These are phyloP conservation scores for Holcopasites calliopsidis DNA, from an alignment of 1,140 invertebrate species.

Conservation along the genomic window DNA sequence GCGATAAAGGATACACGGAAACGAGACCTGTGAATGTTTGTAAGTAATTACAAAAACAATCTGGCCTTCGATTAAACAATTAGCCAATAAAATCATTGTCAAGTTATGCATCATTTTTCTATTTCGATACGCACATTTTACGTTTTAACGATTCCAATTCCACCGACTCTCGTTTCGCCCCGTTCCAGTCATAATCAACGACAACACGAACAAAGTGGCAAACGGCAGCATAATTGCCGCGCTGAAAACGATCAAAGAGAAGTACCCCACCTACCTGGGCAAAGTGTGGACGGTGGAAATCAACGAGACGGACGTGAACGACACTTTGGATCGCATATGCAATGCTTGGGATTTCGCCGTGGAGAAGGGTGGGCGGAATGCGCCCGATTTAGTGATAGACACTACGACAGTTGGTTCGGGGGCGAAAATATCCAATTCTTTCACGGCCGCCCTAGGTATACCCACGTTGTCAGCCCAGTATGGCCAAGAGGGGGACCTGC, in stretches of 20 bases:
- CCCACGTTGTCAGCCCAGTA: conserved; percentile 92
- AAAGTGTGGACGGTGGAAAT: conserved; percentile 63
- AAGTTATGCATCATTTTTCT: too few relatives aligned
- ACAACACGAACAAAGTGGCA: conserved; percentile 64
- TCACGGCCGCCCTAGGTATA: conserved; percentile 87
- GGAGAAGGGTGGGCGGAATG: conserved; percentile 73
- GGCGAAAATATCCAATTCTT: conserved; percentile 90
- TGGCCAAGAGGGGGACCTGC: conserved; percentile 89
- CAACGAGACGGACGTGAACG: conserved; percentile 63
- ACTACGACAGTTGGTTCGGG: conserved; percentile 87
- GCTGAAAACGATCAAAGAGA: conserved; percentile 64
- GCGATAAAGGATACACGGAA: not conserved
- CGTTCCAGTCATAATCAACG: conserved; percentile 73
- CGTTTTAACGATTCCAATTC: not conserved
- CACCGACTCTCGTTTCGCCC: not conserved
- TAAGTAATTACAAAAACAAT: conserved; percentile 4
- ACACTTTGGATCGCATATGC: conserved; percentile 67
- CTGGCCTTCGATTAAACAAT: too few relatives aligned
- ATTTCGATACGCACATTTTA: not conserved
- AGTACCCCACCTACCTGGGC: conserved; percentile 65
- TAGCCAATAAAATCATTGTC: too few relatives aligned
- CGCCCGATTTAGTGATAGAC: conserved; percentile 89
- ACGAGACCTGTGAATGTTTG: conserved; percentile 27
- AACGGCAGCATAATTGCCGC: conserved; percentile 70
- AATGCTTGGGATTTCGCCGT: conserved; percentile 65